These are phyloP conservation scores for Drosophila mojavensis DNA, from an alignment of 1,140 invertebrate genomes.

Conservation along the genomic window DNA sequence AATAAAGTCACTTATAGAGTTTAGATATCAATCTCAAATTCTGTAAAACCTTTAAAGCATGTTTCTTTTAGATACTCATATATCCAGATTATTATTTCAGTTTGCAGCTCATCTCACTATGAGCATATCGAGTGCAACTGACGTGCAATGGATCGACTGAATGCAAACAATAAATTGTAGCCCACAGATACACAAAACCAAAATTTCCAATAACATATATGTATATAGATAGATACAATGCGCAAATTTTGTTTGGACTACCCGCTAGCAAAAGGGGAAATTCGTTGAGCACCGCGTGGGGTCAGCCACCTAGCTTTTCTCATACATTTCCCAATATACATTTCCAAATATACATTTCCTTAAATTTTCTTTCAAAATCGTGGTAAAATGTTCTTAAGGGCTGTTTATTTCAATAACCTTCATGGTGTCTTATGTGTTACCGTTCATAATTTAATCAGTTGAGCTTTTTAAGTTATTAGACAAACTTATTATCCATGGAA, in stretches of 20 bases:
- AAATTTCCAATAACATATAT: slow-evolving; percentile 29
- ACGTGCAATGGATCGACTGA: slow-evolving; percentile 25
- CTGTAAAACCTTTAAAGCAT: no score
- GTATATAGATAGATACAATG: not conserved
- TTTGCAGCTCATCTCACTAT: not conserved
- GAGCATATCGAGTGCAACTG: slow-evolving; percentile 29
- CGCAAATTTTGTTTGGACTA: slow-evolving; percentile 20
- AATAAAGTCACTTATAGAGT: no score
- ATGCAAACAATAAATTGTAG: slow-evolving; percentile 32
- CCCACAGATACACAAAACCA: slow-evolving; percentile 25
- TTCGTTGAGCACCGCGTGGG: slow-evolving; percentile 40
- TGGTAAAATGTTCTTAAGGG: no score
- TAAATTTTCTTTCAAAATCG: no score
- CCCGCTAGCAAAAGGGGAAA: slow-evolving; percentile 33
- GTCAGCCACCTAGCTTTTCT: slow-evolving; percentile 21
- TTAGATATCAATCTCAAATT: no score
- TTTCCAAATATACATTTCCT: not conserved
- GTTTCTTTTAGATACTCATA: no score
- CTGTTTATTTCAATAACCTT: no score
- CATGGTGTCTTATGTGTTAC: no score
- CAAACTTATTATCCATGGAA: no score
- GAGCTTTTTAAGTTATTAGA: no score
- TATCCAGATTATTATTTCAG: no score
- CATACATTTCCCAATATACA: not conserved
- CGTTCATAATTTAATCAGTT: no score